These are phyloP conservation scores for Orthonyx spaldingii DNA, from an alignment of 2,113 vertebrate genomes.

Conservation along the genomic window DNA sequence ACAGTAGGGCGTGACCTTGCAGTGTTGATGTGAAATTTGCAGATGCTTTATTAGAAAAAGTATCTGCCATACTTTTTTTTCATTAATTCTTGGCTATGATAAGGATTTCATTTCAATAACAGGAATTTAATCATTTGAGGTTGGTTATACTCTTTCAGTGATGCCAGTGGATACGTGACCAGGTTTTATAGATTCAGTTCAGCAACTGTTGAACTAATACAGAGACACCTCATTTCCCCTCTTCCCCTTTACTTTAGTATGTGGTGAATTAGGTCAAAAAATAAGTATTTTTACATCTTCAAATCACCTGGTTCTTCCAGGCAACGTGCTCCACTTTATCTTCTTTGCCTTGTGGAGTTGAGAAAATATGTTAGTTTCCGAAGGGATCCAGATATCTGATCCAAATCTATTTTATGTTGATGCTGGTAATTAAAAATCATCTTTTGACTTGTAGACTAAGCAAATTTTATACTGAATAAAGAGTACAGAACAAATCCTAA, in stretches of 20 bases:
- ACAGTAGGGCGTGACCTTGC: neutral
- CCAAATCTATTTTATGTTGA: conserved; percentile 34
- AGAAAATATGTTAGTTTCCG: conserved; percentile 12
- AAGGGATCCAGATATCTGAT: conserved; percentile 22
- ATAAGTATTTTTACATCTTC: neutral
- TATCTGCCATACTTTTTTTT: neutral
- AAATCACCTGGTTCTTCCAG: conserved; percentile 28
- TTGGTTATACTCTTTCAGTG: neutral
- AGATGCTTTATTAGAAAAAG: neutral
- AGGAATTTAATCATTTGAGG: neutral
- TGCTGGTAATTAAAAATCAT: conserved; percentile 39
- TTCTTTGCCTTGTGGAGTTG: conserved; percentile 28
- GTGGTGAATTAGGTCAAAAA: conserved; percentile 8
- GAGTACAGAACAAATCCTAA: conserved; percentile 35
- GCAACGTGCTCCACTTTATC: conserved; percentile 1
- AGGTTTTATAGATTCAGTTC: neutral
- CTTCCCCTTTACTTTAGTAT: neutral
- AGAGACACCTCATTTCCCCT: neutral
- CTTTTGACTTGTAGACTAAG: conserved; percentile 47
- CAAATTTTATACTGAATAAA: conserved; percentile 23
- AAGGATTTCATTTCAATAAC: neutral
- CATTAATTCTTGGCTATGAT: neutral
- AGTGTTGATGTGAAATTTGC: neutral
- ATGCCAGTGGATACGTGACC: neutral
- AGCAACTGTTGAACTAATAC: neutral